phyloP scores from a whole-genome alignment of 2,797 vertebrate species.

The Myiothlypis coronata region DNA sequence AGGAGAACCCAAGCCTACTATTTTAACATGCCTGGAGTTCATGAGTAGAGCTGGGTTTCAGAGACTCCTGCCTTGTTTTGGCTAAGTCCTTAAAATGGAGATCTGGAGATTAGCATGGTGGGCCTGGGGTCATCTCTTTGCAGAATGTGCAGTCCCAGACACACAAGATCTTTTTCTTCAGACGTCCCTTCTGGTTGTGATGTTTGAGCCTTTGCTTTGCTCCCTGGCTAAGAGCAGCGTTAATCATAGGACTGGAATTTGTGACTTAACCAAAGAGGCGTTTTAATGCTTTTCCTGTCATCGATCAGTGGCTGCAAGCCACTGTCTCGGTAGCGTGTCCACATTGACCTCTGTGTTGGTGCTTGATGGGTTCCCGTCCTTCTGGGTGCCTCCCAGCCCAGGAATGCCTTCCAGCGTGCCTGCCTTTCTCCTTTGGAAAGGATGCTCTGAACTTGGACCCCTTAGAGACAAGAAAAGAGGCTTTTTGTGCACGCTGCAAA shows the following conservation, averaged over 20 bases:
- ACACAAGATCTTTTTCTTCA: constrained; percentile 40
- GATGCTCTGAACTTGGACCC: constrained; percentile 13
- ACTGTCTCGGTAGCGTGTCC: constrained; percentile 23
- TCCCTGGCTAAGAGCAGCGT: constrained; percentile 41
- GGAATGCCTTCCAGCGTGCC: background rate
- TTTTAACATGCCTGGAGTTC: constrained; percentile 21
- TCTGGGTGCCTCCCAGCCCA: background rate
- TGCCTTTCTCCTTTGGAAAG: background rate
- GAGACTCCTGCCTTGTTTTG: constrained; percentile 37
- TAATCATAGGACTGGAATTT: constrained; percentile 63
- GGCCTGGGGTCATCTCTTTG: constrained; percentile 19
- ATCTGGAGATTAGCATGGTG: constrained; percentile 10
- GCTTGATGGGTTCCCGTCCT: background rate
- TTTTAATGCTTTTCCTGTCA: constrained; percentile 68
- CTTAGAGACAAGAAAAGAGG: constrained; percentile 1
- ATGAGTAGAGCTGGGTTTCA: constrained; percentile 23
- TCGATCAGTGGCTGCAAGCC: constrained; percentile 41
- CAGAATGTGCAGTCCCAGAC: background rate
- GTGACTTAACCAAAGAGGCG: constrained; percentile 60
- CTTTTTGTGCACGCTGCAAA: constrained; percentile 47
- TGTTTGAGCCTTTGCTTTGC: constrained; percentile 44
- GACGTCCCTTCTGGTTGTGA: background rate
- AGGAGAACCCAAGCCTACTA: constrained; percentile 29
- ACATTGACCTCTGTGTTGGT: constrained; percentile 31
- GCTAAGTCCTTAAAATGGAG: constrained; percentile 37